phyloP scores from a whole-genome alignment of 2,888 invertebrate species.

The Cerastis leucographa region DNA sequence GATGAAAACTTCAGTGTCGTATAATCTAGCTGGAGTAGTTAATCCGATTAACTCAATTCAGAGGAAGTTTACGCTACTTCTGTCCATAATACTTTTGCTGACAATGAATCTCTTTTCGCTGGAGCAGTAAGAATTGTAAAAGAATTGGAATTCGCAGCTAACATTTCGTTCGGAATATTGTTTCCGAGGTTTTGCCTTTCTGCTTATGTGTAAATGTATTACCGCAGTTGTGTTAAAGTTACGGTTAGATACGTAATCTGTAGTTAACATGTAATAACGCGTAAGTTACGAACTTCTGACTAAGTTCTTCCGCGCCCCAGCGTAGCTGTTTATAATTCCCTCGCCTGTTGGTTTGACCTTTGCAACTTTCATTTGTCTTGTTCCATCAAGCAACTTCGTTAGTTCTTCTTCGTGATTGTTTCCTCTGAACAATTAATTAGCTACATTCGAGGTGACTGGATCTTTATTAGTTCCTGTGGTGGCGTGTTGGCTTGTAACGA shows the following conservation, averaged over 20 bases:
- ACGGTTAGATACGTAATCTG: constrained; percentile 27
- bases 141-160: constrained; percentile 4
- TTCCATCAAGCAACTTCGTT: constrained; percentile 66
- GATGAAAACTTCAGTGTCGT: constrained; percentile 51
- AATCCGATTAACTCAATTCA: constrained; percentile 66
- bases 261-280: constrained; percentile 68
- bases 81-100: constrained; percentile 62
- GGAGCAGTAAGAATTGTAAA: constrained; percentile 6
- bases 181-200: neutral
- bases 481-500: constrained; percentile 48
- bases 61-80: constrained; percentile 52
- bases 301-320: constrained; percentile 62
- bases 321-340: constrained; percentile 69
- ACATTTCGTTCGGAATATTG: neutral
- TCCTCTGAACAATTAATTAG: constrained; percentile 66
- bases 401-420: constrained; percentile 61
- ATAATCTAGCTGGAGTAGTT: constrained; percentile 57
- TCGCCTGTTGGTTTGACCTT: constrained; percentile 64
- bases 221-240: constrained; percentile 26
- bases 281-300: constrained; percentile 68
- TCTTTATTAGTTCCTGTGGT: constrained; percentile 59
- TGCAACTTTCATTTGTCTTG: constrained; percentile 69
- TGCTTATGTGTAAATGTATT: neutral
- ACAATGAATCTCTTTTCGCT: constrained; percentile 49
- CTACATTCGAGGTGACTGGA: constrained; percentile 55